Evolutionary conservation across 2,113 vertebrate species (phyloP).

Genomic region (Excalfactoria chinensis): DNA sequence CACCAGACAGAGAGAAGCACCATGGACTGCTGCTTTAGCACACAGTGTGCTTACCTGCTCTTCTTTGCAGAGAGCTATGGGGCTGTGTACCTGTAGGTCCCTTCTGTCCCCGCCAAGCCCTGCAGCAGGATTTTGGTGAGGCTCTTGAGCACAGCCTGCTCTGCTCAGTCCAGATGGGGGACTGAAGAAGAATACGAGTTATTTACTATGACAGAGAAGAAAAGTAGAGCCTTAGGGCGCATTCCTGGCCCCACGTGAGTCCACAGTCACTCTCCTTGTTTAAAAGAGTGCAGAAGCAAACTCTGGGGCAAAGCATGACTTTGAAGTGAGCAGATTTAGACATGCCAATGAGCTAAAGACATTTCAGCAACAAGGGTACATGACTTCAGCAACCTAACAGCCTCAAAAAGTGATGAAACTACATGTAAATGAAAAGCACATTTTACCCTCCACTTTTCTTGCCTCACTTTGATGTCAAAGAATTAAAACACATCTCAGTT

Average conservation of each 20-base stretch:
- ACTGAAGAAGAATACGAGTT: neutral
- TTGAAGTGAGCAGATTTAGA: neutral
- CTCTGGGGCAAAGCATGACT: neutral
- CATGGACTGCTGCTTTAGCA: neutral
- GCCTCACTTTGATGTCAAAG: neutral
- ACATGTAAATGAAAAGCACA: neutral
- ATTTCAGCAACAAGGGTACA: neutral
- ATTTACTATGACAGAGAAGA: neutral
- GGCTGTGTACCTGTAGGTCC: neutral
- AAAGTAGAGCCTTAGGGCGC: neutral
- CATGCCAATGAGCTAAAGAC: neutral
- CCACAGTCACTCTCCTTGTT: neutral
- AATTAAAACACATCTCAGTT: neutral
- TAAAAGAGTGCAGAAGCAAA: neutral
- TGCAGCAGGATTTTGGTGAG: neutral
- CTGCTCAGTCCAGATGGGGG: neutral
- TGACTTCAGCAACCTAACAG: neutral
- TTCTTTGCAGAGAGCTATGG: neutral
- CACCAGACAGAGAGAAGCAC: neutral
- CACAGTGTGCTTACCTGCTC: too few relatives aligned
- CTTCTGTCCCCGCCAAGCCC: neutral
- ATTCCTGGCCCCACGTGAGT: neutral
- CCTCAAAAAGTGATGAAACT: slow-evolving; percentile 6
- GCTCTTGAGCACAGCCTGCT: neutral
- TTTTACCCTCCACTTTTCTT: neutral